Evolutionary conservation across 2,888 invertebrate genomes (phyloP), one percentile per base, ranked within the genome.

Genomic region (Steromphala cineraria): DNA sequence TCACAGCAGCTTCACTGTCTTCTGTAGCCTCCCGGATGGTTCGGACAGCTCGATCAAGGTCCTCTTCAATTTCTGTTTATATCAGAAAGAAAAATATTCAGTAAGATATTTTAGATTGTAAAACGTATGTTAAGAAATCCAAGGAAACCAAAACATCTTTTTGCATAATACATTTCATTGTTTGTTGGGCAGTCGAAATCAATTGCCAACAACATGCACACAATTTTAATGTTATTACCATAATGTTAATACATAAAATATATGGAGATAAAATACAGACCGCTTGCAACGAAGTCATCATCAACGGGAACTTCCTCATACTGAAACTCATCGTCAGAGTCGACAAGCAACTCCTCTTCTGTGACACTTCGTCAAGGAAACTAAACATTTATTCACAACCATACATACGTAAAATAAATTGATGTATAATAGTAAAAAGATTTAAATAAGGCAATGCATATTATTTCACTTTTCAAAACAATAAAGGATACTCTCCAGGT

Each of bases 281-380:
- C 92, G 84, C 84, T 82, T 17, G 88, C 77, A 19, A 91, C 80
- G 83, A 90, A 89, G 53, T 92, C 92, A 52, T 93, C 93, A 85
- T 93, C 93, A n/a, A 93, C 86, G 13, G 93, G 91, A 0, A 93
- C 92, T 81, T 91, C 92, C 78, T 93, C 93, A 90, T 93, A 93
- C 36, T 88, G 84, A 82, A 89, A 93, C 75, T 93, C 91, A 80
- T 91, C 91, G 86, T 92, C 91, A 1, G 89, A 88, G 84, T 92
- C 93, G 0, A 91, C 89, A 67, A 87, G 83, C 31, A 93, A 75
- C 78, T 92, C 88, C 78, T 90, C 91, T 82, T 89, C 91, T 91
- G 81, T 74, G 74, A 55, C 67, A 24, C 15, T 0, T 31, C 55
- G 28, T n/a, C 56, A 67, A 17, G 13, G 24, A 75, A 24, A 74